A percentile compares a stretch with the other conserved stretches of the same genome.
Conservation (phyloP, 2,888 invertebrate species). For the Platycheirus albimanus region DNA sequence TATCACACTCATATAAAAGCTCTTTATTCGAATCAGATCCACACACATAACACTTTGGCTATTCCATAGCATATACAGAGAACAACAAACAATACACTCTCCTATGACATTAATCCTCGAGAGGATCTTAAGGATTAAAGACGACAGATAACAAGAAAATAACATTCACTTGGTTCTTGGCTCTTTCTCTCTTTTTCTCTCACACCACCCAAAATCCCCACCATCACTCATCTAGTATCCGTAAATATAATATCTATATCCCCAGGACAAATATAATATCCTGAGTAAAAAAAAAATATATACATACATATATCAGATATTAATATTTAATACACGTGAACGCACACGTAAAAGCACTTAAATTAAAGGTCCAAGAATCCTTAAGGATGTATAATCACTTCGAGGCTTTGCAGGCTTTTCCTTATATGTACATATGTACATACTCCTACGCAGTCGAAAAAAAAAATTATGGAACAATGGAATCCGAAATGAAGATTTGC, state of each 20-base stretch:
- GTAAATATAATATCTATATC: conserved; percentile 31
- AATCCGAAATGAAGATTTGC: conserved; percentile 46
- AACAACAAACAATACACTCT: conserved; percentile 23
- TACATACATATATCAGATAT: conserved; percentile 49
- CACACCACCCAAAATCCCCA: background rate
- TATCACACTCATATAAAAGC: conserved; percentile 37
- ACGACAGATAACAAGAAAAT: conserved; percentile 66
- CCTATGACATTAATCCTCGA: conserved; percentile 45
- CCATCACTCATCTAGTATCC: conserved; percentile 24
- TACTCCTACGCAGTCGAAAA: no score
- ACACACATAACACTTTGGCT: conserved; percentile 6
- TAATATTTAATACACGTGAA: conserved; percentile 71
- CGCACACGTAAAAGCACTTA: conserved; percentile 74
- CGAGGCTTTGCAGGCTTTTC: conserved; percentile 19
- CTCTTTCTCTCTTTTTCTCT: no score
- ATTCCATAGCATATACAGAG: background rate
- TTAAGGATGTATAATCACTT: conserved; percentile 34
- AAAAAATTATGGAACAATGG: conserved; percentile 30
- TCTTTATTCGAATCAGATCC: conserved; percentile 52
- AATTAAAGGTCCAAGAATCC: conserved; percentile 65
- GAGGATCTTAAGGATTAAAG: conserved; percentile 35
- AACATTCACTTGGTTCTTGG: conserved; percentile 43
- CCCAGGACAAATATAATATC: conserved; percentile 35
- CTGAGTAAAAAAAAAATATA: conserved; percentile 27
- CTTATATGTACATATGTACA: no score